Evolutionary conservation across 2,113 vertebrate species (phyloP).

Genomic region (Microcebus lehilahytsara): DNA sequence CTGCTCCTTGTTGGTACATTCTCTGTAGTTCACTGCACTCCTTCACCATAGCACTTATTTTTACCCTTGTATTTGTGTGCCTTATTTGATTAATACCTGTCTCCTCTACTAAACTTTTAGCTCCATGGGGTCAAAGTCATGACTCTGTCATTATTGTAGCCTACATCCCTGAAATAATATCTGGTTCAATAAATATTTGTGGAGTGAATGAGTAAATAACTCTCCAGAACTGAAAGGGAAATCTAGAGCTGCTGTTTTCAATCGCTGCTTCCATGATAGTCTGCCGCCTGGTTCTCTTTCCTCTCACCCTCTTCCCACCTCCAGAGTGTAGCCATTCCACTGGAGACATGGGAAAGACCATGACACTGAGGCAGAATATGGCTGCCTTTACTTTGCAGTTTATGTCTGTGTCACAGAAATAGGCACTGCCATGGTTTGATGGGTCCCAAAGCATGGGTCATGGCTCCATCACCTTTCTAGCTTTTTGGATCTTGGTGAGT

Average conservation of each 20-base stretch:
- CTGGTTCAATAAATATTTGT: conserved; percentile 18
- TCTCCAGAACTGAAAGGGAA: background rate
- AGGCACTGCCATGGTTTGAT: background rate
- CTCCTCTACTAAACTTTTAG: background rate
- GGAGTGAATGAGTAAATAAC: background rate
- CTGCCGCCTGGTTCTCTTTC: background rate
- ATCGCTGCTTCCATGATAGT: background rate
- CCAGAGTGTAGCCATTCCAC: background rate
- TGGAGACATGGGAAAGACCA: background rate
- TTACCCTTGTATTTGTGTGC: background rate
- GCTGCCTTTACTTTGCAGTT: background rate
- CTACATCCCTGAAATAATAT: background rate
- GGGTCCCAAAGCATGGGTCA: background rate
- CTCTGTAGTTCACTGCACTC: background rate
- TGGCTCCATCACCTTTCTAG: background rate
- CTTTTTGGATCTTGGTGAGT: background rate
- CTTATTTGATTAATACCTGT: conserved; percentile 22
- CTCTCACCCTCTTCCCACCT: background rate
- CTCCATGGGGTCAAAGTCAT: background rate
- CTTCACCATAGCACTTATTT: background rate
- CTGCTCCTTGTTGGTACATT: background rate
- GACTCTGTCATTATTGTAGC: background rate
- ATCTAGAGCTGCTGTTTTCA: background rate
- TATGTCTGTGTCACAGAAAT: background rate
- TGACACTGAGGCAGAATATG: background rate